A percentile compares a stretch with the other conserved stretches of the same genome.
Conservation (phyloP, 2,888 invertebrate genomes). For the Drosophila rubida region DNA sequence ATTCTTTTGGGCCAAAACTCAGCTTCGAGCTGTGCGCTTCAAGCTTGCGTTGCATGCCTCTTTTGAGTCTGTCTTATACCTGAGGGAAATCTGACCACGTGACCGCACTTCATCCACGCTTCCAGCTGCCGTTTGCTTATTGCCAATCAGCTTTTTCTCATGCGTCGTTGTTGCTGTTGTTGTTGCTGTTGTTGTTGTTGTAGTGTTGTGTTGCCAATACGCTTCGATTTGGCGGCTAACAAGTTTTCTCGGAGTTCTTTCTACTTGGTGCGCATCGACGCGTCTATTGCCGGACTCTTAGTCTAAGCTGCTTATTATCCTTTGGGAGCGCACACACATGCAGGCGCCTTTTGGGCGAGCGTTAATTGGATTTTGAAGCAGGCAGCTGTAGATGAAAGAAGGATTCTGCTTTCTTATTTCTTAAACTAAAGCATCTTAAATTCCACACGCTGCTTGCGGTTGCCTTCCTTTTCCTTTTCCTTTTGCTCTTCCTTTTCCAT, state of each 20-base stretch:
- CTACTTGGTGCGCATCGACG: slow-evolving; percentile 44
- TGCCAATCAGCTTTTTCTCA: slow-evolving; percentile 15
- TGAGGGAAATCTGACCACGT: slow-evolving; percentile 64
- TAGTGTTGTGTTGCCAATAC: slow-evolving; percentile 35
- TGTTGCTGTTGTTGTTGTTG: background rate
- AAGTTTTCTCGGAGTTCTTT: slow-evolving; percentile 66
- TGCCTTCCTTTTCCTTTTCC: too few species aligned
- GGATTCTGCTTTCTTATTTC: background rate
- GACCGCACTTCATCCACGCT: slow-evolving; percentile 10
- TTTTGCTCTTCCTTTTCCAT: too few species aligned
- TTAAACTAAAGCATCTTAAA: slow-evolving; percentile 36
- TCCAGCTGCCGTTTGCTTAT: slow-evolving; percentile 8
- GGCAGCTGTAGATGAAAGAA: slow-evolving; percentile 26
- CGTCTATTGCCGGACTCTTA: slow-evolving; percentile 42
- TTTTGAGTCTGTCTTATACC: slow-evolving; percentile 45
- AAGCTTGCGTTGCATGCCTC: background rate
- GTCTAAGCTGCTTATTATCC: slow-evolving; percentile 79
- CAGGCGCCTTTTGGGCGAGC: slow-evolving; percentile 29
- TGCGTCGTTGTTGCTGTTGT: background rate
- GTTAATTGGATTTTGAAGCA: slow-evolving; percentile 68
- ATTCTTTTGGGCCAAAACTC: slow-evolving; percentile 28
- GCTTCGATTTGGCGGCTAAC: slow-evolving; percentile 65
- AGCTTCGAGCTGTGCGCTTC: too few species aligned
- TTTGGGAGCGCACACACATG: slow-evolving; percentile 39
- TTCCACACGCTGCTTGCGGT: slow-evolving; percentile 13